Percentiles rank a stretch among this genome's conserved stretches.
Evolutionary conservation across 2,113 vertebrate genomes (phyloP).

Genomic region (Scomber colias): DNA sequence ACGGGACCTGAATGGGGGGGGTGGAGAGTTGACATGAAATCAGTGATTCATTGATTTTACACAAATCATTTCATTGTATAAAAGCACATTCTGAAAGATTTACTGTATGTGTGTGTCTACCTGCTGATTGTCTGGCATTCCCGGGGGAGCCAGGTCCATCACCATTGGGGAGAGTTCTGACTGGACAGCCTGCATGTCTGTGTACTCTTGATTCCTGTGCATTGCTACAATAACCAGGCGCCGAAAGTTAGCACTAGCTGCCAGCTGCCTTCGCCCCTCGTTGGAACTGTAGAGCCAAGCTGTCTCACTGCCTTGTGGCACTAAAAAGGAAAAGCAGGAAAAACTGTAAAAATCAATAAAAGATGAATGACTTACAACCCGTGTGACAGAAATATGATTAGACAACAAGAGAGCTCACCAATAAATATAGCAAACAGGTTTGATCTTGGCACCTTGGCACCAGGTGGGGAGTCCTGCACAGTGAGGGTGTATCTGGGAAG

Average conservation of each 20-base stretch:
- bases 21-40: neutral
- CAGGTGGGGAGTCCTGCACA: slow-evolving; percentile 89
- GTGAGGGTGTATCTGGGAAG: slow-evolving; percentile 92
- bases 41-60: neutral
- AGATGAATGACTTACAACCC: neutral
- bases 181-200: slow-evolving; percentile 92
- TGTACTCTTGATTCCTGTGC: slow-evolving; percentile 94
- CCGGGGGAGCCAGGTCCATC: slow-evolving; percentile 93
- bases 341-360: neutral
- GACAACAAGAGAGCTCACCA: slow-evolving; percentile 84
- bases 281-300: slow-evolving; percentile 95
- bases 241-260: slow-evolving; percentile 88
- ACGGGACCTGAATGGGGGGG: slow-evolving; percentile 88
- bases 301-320: slow-evolving; percentile 95
- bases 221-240: slow-evolving; percentile 91
- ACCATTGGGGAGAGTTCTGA: slow-evolving; percentile 93
- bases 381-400: neutral
- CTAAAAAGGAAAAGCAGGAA: slow-evolving; percentile 73
- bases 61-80: neutral
- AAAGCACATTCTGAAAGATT: neutral
- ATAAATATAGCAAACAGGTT: slow-evolving; percentile 97
- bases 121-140: slow-evolving; percentile 92
- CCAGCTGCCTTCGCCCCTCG: slow-evolving; percentile 92
- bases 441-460: slow-evolving; percentile 85
- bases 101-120: slow-evolving; percentile 74